A percentile compares a stretch with the other conserved stretches of the same genome.
Conservation (phyloP, 2,113 vertebrate genomes). For the Dasyurus viverrinus region DNA sequence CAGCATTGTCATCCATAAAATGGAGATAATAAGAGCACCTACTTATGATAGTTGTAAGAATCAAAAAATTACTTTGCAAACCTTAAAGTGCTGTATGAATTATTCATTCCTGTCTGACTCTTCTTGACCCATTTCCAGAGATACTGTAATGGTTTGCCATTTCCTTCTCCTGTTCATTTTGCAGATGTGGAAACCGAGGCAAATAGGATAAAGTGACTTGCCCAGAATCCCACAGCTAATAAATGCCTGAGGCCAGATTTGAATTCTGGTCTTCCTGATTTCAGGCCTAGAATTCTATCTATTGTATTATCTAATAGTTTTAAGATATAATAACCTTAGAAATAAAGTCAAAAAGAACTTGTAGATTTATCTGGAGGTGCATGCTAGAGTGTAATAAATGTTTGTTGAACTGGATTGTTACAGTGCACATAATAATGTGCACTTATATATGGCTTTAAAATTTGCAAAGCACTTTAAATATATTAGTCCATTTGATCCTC, state of each 20-base stretch:
- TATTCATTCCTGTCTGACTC: too few relatives aligned
- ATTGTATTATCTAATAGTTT: too few relatives aligned
- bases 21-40: neutral
- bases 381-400: neutral
- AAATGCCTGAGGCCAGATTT: too few relatives aligned
- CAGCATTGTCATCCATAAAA: neutral
- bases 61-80: neutral
- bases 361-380: neutral
- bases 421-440: neutral
- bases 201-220: too few relatives aligned
- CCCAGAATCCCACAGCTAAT: too few relatives aligned
- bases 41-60: neutral
- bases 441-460: neutral
- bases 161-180: too few relatives aligned
- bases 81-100: neutral
- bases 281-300: too few relatives aligned
- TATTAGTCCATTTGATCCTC: too few relatives aligned
- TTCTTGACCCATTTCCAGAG: too few relatives aligned
- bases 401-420: neutral
- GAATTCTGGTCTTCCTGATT: too few relatives aligned
- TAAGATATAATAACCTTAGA: neutral
- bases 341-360: neutral
- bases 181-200: too few relatives aligned
- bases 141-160: too few relatives aligned
- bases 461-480: neutral